A percentile compares a stretch with the other conserved stretches of the same genome.
Evolutionary conservation across 2,888 invertebrate species (phyloP).

Genomic region (Aporophyla lueneburgensis): DNA sequence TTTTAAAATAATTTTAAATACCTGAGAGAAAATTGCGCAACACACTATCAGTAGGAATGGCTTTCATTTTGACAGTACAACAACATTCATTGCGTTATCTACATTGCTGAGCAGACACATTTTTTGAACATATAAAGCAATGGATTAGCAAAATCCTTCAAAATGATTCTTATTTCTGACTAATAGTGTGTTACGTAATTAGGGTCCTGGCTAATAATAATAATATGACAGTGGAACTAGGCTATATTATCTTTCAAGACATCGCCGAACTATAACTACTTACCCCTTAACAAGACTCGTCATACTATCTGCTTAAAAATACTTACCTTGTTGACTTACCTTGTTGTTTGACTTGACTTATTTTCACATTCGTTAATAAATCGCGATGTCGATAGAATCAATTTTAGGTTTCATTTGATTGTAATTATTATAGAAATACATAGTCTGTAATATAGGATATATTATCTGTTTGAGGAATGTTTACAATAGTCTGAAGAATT

Average conservation of each 20-base stretch:
- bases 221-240: background rate
- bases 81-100: too few relatives aligned
- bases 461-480: slow-evolving; percentile 1
- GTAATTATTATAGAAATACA: slow-evolving; percentile 16
- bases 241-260: background rate
- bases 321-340: too few relatives aligned
- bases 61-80: too few relatives aligned
- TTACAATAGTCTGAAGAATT: slow-evolving; percentile 17
- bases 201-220: background rate
- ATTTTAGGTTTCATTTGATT: background rate
- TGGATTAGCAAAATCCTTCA: too few relatives aligned
- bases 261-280: background rate
- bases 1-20: background rate
- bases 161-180: too few relatives aligned
- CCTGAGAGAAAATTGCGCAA: background rate
- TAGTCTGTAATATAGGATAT: background rate
- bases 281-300: too few relatives aligned
- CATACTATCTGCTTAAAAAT: background rate
- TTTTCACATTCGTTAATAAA: background rate
- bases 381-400: background rate
- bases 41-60: too few relatives aligned
- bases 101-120: too few relatives aligned
- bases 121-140: too few relatives aligned
- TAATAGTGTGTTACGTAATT: too few relatives aligned
- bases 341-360: background rate